Conservation (phyloP, 1,140 invertebrate genomes). For the Metaphire vulgaris region DNA sequence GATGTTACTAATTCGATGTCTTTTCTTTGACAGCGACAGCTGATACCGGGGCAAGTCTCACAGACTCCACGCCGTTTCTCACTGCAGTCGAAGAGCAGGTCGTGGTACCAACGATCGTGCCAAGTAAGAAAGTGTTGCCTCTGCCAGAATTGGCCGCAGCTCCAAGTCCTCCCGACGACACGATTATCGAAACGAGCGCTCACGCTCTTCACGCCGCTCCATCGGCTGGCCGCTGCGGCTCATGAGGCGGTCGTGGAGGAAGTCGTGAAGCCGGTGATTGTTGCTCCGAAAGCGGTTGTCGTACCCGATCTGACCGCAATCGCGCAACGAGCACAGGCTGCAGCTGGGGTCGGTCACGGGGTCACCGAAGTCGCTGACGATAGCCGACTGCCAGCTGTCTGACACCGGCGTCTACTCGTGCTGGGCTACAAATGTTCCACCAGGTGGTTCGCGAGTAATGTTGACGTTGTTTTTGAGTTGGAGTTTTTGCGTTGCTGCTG, state of each 20-base stretch:
- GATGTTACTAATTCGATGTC: too few relatives aligned
- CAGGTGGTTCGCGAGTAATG: background rate
- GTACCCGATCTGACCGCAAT: background rate
- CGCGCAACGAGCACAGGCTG: background rate
- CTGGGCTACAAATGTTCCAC: constrained; percentile 68
- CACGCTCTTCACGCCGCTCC: background rate
- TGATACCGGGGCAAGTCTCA: too few relatives aligned
- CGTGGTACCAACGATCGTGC: background rate
- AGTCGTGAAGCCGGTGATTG: background rate
- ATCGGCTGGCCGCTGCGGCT: background rate
- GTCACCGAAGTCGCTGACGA: constrained; percentile 69
- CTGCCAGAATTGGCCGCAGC: background rate
- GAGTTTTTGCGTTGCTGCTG: too few relatives aligned
- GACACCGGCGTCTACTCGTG: constrained; percentile 89
- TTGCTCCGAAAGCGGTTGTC: background rate
- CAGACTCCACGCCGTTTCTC: background rate
- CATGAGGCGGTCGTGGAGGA: background rate
- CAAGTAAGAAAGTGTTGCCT: background rate
- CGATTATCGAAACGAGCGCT: background rate
- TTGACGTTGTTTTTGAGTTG: background rate
- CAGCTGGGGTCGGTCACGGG: background rate
- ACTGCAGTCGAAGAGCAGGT: background rate
- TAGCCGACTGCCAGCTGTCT: constrained; percentile 72
- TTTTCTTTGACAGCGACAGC: too few relatives aligned
- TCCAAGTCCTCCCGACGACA: background rate